These are phyloP conservation scores for Daphoenositta chrysoptera DNA, from an alignment of 2,113 vertebrate species.

Conservation along the genomic window DNA sequence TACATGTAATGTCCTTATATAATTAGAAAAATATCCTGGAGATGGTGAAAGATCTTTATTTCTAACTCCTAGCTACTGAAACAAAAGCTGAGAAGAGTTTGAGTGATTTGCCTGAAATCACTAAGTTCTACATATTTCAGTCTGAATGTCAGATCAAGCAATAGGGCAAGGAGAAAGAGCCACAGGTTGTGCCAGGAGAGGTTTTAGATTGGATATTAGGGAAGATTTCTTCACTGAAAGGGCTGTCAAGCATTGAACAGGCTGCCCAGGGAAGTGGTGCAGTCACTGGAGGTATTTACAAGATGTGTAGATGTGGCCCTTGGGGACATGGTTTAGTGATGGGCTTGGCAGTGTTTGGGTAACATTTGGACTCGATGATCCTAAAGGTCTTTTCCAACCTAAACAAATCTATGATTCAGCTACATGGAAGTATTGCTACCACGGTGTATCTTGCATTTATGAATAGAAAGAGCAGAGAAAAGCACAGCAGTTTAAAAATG, in stretches of 20 bases:
- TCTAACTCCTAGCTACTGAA: not conserved
- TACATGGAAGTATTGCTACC: not conserved
- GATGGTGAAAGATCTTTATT: not conserved
- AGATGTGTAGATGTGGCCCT: not conserved
- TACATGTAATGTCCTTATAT: not conserved
- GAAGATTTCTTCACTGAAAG: not conserved
- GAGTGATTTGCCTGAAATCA: not conserved
- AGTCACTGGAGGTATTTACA: not conserved
- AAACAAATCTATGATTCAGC: not conserved
- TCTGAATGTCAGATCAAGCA: not conserved
- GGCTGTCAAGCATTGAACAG: not conserved
- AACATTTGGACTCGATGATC: not conserved
- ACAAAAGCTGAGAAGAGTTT: not conserved
- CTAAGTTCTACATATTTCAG: accelerated
- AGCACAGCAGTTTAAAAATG: not conserved
- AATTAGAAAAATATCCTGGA: not conserved
- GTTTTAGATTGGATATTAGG: not conserved
- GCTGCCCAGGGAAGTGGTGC: not conserved
- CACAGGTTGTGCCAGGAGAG: not conserved
- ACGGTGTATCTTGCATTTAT: not conserved
- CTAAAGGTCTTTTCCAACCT: not conserved
- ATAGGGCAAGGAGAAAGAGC: not conserved
- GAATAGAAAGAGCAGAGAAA: not conserved
- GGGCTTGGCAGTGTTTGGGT: not conserved
- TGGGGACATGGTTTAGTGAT: not conserved